phyloP scores from a whole-genome alignment of 2,888 invertebrate genomes.

The Nephrotoma flavescens region DNA sequence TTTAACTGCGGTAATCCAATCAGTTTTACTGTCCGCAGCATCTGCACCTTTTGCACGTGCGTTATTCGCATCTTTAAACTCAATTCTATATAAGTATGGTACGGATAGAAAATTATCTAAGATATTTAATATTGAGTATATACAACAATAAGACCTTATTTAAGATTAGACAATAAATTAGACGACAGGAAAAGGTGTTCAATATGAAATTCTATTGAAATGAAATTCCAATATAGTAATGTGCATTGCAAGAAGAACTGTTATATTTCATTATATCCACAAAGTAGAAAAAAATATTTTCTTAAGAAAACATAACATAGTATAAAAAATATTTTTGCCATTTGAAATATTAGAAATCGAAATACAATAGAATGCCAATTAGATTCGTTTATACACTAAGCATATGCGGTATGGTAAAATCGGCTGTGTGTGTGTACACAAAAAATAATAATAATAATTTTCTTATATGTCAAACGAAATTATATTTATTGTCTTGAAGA shows the following conservation, averaged over 20 bases:
- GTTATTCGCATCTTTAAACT: neutral
- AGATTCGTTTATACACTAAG: neutral
- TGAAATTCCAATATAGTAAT: neutral
- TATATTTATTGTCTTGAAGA: neutral
- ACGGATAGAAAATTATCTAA: neutral
- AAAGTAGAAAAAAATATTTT: neutral
- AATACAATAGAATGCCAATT: neutral
- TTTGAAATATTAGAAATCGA: neutral
- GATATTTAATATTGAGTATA: neutral
- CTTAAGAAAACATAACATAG: neutral
- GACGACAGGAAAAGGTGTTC: neutral
- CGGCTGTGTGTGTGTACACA: neutral
- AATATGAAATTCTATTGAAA: neutral
- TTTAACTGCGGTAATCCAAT: neutral
- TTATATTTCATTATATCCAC: neutral
- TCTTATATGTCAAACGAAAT: neutral
- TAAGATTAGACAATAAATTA: neutral
- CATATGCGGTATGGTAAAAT: neutral
- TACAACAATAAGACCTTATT: neutral
- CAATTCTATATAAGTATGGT: neutral
- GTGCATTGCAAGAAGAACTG: neutral
- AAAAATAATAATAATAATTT: neutral
- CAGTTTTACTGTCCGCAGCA: neutral
- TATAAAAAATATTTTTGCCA: neutral
- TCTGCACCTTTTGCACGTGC: neutral